Evolutionary conservation across 2,888 invertebrate genomes (phyloP), one percentile per base, ranked within the genome.

Genomic region (Agriopis aurantiaria): DNA sequence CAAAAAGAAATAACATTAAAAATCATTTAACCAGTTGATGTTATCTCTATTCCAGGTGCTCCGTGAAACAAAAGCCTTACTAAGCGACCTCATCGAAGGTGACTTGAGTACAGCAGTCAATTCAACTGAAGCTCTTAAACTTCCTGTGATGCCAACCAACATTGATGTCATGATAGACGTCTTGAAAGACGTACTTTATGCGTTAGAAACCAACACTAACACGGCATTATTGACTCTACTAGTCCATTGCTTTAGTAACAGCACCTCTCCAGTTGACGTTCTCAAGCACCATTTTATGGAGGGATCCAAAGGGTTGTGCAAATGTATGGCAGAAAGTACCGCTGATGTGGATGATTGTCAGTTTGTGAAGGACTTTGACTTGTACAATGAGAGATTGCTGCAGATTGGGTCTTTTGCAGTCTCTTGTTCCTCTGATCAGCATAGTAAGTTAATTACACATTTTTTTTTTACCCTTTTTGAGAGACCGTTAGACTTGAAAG

Each of bases 371-470:
- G 95, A 95, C 48, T 96, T 96, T 88, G 97, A 97, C 91, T 89
- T 96, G 73, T 95, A 96, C 70, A 95, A 96, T 79, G 97, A 97
- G 81, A 95, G 96, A 77, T 88, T 96, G 60, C 90, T 96, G 88
- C 96, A 96, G 81, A 96, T 97, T 78, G 96, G 96, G 57, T 91
- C 96, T 60, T 97, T 96, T 88, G 96, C 97, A n/a, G 94, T 96
- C 56, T 96, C 96, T 6, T 93, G 92, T 79, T 92, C 92, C 41
- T 92, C 91, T 46, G 93, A 93, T 85, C 87, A 91, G 71, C 86
- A 84, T 75, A 88, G 94, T 93, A 80, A 83, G 92, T 84, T 3
- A 45, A 23, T 8, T 17, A 8, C 59, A n/a, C n/a, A n/a, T n/a
- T n/a, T n/a, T 23, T 23, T 23, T 23, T 23, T 23, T 23, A 23